Evolutionary conservation across 1,140 invertebrate genomes (phyloP).

Genomic region (Atta texana): DNA sequence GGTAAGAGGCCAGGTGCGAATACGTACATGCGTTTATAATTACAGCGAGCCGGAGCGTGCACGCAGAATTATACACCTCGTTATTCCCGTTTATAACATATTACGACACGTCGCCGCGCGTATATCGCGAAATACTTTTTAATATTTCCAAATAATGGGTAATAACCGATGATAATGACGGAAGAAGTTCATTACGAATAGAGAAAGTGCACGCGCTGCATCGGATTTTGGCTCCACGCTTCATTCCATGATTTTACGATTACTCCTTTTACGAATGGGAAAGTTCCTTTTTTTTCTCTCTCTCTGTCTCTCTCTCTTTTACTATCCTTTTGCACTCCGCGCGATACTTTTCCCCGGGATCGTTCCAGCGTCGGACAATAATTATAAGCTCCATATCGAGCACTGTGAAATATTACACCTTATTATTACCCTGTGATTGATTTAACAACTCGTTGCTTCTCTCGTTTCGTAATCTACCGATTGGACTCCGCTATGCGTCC

Average conservation of each 20-base stretch:
- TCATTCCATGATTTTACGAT: constrained; percentile 8
- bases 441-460: constrained; percentile 32
- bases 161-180: constrained; percentile 37
- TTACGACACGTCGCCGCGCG: constrained; percentile 28
- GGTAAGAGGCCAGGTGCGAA: constrained; percentile 55
- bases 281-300: background rate
- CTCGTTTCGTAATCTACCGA: constrained; percentile 28
- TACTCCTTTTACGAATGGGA: no score
- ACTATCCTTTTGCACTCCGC: background rate
- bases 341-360: constrained; percentile 7
- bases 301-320: background rate
- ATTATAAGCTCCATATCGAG: constrained; percentile 39
- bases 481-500: background rate
- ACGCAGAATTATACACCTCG: constrained; percentile 36
- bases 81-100: constrained; percentile 44
- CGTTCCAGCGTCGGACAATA: background rate
- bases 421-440: constrained; percentile 41
- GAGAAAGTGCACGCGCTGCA: constrained; percentile 25
- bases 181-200: constrained; percentile 23
- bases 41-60: background rate
- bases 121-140: constrained; percentile 36
- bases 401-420: constrained; percentile 39
- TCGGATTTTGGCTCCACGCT: constrained; percentile 20
- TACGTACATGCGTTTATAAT: constrained; percentile 10
- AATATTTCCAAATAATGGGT: constrained; percentile 48